Base-by-base conservation (phyloP, 2,113 vertebrate species). In the Salvelinus alpinus region DNA sequence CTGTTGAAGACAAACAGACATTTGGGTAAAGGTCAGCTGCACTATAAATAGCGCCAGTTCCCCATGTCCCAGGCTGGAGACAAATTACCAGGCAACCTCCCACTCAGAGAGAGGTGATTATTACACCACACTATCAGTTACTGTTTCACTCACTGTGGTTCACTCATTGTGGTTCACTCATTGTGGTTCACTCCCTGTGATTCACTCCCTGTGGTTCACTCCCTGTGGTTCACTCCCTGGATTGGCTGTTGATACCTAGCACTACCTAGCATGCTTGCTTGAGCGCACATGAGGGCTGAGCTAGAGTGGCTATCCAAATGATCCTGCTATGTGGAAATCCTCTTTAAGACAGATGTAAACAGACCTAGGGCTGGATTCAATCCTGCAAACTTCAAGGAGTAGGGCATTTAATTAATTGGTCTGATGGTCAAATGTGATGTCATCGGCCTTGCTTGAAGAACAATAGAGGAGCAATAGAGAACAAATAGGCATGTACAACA, bases 1-100 rank as follows among this genome's bases (percentile, higher is more conserved):
- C 64, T 29, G 27, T 66, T 66, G 64, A 66, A 66, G 64, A 66
- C 64, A 66, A 66, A 66, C 64, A 66, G 64, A 66, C 64, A 66
- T 66, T 31, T 12, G 64, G 64, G 27, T 27, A 66, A 66, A 66
- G 64, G 64, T 66, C 64, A 66, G 38, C 24, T 16, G 64, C 16
- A 16, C 3, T 66, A 31, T 66, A 66, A 66, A 66, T 66, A 66
- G 64, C 27, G 14, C 13, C 64, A 66, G 51, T 57, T 57, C 51
- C 51, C 51, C 51, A 57, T 57, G 51, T 14, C 20, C 54, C 54
- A 57, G 4, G 20, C 27, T 66, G 14, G 64, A 66, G 64, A 29
- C 62, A 64, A 11, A 64, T 66, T 66, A 29, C 24, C 6, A 29
- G 64, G 64, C 64, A 66, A 29, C 64, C 64, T 66, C 64, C 64